Evolutionary conservation across 2,888 invertebrate genomes (phyloP).

Genomic region (Panopea generosa): DNA sequence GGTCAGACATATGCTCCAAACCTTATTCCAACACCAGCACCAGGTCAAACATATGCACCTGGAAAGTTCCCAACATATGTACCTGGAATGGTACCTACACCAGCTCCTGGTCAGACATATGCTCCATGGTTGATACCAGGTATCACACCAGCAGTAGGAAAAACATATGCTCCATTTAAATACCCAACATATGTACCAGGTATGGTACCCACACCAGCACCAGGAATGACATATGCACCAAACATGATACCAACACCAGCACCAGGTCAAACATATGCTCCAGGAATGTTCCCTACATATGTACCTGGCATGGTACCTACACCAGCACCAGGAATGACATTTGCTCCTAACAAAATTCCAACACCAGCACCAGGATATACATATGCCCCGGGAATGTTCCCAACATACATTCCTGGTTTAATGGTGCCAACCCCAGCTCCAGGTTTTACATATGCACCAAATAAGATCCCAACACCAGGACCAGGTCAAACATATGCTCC

Average conservation of each 20-base stretch:
- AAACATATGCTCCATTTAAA: conserved; percentile 56
- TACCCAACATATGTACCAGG: conserved; percentile 61
- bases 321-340: conserved; percentile 58
- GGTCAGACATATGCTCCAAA: conserved; percentile 69
- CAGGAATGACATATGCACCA: conserved; percentile 61
- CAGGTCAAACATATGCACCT: conserved; percentile 60
- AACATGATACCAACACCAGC: conserved; percentile 63
- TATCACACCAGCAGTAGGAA: conserved; percentile 57
- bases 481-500: conserved; percentile 43
- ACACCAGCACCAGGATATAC: conserved; percentile 65
- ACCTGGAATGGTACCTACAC: conserved; percentile 57
- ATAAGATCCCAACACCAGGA: conserved; percentile 45
- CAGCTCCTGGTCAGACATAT: conserved; percentile 65
- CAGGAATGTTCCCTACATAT: conserved; percentile 64
- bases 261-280: conserved; percentile 62
- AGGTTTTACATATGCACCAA: conserved; percentile 47
- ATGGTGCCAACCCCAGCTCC: conserved; percentile 61
- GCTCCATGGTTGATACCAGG: conserved; percentile 64
- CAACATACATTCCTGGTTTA: conserved; percentile 65
- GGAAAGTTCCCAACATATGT: conserved; percentile 51
- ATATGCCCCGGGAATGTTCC: conserved; percentile 58
- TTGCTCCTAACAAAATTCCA: conserved; percentile 59
- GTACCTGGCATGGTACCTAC: conserved; percentile 66
- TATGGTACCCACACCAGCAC: conserved; percentile 58
- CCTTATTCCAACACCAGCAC: conserved; percentile 49